Evolutionary conservation across 2,888 invertebrate genomes (phyloP).

Genomic region (Hypena proboscidalis): DNA sequence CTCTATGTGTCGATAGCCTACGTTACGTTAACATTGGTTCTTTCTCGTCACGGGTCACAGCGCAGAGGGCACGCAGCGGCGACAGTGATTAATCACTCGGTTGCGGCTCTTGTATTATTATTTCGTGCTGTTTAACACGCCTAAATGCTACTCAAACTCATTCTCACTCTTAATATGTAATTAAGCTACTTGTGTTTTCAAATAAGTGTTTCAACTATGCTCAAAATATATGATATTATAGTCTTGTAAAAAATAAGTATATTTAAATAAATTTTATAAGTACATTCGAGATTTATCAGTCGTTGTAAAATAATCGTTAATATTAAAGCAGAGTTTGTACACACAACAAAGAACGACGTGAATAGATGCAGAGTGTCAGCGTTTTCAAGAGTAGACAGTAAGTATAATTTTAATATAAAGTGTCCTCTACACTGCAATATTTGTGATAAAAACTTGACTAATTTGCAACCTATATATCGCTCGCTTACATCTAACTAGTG

Average conservation of each 20-base stretch:
- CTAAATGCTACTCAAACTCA: too few species aligned
- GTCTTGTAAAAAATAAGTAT: background rate
- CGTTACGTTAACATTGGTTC: constrained; percentile 79
- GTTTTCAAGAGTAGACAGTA: background rate
- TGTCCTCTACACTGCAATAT: constrained; percentile 36
- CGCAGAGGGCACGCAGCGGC: constrained; percentile 51
- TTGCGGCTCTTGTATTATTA: too few species aligned
- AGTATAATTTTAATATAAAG: constrained; percentile 4
- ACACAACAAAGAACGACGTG: background rate
- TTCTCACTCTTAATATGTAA: too few species aligned
- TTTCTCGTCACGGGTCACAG: constrained; percentile 56
- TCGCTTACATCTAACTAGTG: constrained; percentile 68
- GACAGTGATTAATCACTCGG: too few species aligned
- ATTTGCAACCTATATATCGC: constrained; percentile 64
- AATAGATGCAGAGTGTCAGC: too few species aligned
- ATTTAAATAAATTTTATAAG: constrained; percentile 2
- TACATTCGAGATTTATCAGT: constrained; percentile 6
- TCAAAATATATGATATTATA: too few species aligned
- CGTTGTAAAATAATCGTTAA: background rate
- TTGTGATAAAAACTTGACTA: constrained; percentile 54
- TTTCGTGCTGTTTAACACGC: too few species aligned
- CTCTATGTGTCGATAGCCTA: constrained; percentile 66
- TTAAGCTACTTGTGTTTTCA: too few species aligned
- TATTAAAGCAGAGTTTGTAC: too few species aligned
- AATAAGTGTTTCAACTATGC: too few species aligned